Evolutionary conservation across 2,797 vertebrate species (phyloP), one percentile per base, ranked within the genome.

Genomic region (Brotula barbata): DNA sequence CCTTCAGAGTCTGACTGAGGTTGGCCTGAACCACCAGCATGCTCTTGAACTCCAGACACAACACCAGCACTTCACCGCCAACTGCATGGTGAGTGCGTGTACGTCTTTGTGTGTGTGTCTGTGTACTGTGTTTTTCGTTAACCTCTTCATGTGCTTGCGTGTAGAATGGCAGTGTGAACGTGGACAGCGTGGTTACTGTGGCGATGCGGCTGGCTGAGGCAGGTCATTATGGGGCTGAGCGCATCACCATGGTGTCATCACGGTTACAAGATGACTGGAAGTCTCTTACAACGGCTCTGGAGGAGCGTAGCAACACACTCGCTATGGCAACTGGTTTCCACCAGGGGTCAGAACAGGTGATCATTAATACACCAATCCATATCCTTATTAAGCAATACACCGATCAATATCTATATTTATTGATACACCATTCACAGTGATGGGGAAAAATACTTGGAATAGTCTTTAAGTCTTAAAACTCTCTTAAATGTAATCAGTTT

Each of bases 61-160:
- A 78, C 96, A 99, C 89, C 96, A 97, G 86, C 97, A 99, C 89
- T 99, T 99, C 60, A 96, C 96, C 67, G 96, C 96, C 92, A 99
- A 99, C 87, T 97, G 95, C 75, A 97, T 98, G 97, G 96, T 98
- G 12, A 42, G 84, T 57, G 2, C 25, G 21, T 28, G 20, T 25
- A 19, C 39, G 49, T 58, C 42, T 41, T 16, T 43, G 47, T 28
- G 49, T 41, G 3, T 41, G 20, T 50, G 25, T 41, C n/a, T 23
- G 48, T 17, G 44, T 28, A 33, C 31, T 33, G 15, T 36, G 13
- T 36, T 33, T 33, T 33, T 33, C 15, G 5, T 13, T 4, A 37
- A n/a, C 8, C 4, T 5, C 36, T 37, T 14, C n/a, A 5, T 34
- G 23, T 49, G 54, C 40, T 15, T 53, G n/a, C 11, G 37, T 33